Evolutionary conservation across 1,140 invertebrate genomes (phyloP).

Genomic region (Eufriesea mexicana): DNA sequence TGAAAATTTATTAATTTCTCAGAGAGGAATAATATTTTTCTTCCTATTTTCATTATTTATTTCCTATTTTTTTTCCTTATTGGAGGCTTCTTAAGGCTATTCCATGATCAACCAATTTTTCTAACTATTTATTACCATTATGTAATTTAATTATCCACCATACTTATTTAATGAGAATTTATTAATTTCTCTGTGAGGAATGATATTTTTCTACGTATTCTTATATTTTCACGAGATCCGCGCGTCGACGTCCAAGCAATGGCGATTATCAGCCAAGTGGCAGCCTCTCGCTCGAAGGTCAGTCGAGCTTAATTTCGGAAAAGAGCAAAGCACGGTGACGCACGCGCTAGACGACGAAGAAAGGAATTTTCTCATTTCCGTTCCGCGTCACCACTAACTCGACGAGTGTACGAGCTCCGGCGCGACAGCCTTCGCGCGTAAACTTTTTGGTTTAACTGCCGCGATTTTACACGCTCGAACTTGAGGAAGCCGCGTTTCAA

Average conservation of each 20-base stretch:
- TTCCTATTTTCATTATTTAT: too few relatives aligned
- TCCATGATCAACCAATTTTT: too few relatives aligned
- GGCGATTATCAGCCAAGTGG: background rate
- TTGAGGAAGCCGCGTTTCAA: constrained; percentile 1
- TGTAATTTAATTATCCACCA: too few relatives aligned
- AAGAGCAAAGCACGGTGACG: background rate
- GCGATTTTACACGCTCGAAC: constrained; percentile 24
- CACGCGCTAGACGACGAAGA: constrained; percentile 11
- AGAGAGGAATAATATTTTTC: too few relatives aligned
- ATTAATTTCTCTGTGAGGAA: background rate
- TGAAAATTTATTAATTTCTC: too few relatives aligned
- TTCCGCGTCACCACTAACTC: constrained; percentile 14
- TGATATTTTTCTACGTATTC: background rate
- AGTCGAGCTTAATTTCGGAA: constrained; percentile 14
- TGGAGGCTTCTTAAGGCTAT: too few relatives aligned
- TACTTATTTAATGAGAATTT: too few relatives aligned
- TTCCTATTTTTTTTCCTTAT: too few relatives aligned
- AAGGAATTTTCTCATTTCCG: constrained; percentile 52
- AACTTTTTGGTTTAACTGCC: constrained; percentile 39
- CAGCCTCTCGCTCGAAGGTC: background rate
- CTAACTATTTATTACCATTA: too few relatives aligned
- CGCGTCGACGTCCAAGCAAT: background rate
- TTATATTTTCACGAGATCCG: background rate
- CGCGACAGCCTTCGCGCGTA: constrained; percentile 32
- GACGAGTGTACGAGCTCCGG: constrained; percentile 20